Conservation (phyloP, 2,888 invertebrate genomes). For the Zaprionus lineosus region DNA sequence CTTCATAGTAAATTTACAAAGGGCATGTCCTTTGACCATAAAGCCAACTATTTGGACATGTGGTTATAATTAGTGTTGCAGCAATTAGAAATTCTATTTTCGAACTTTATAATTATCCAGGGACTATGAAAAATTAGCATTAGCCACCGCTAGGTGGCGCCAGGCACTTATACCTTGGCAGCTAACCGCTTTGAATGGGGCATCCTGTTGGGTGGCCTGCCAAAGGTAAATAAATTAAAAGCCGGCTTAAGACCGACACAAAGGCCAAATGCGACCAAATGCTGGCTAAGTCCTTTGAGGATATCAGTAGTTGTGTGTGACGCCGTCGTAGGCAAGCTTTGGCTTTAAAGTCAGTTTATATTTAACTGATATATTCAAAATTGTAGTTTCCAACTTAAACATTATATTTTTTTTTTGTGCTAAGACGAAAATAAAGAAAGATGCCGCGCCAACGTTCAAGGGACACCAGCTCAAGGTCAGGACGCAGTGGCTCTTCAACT, state of each 20-base stretch:
- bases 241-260: slow-evolving; percentile 33
- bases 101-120: too few species aligned
- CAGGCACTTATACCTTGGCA: slow-evolving; percentile 48
- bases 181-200: slow-evolving; percentile 46
- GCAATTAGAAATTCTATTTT: slow-evolving; percentile 39
- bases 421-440: background rate
- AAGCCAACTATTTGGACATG: slow-evolving; percentile 34
- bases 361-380: too few species aligned
- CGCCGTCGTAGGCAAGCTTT: too few species aligned
- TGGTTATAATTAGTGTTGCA: slow-evolving; percentile 51
- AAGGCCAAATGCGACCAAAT: slow-evolving; percentile 29
- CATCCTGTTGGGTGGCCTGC: slow-evolving; percentile 26
- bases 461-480: slow-evolving; percentile 3
- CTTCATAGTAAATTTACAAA: background rate
- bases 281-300: slow-evolving; percentile 6
- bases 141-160: slow-evolving; percentile 39
- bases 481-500: slow-evolving; percentile 10
- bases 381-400: slow-evolving; percentile 25
- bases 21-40: slow-evolving; percentile 18
- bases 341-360: slow-evolving; percentile 16
- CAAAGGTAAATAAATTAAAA: slow-evolving; percentile 62
- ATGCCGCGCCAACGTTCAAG: slow-evolving; percentile 63
- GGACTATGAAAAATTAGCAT: too few species aligned
- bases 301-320: background rate
- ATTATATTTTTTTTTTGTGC: slow-evolving; percentile 2